Conservation (phyloP, 2,888 invertebrate species). For the Pollenia angustigena region DNA sequence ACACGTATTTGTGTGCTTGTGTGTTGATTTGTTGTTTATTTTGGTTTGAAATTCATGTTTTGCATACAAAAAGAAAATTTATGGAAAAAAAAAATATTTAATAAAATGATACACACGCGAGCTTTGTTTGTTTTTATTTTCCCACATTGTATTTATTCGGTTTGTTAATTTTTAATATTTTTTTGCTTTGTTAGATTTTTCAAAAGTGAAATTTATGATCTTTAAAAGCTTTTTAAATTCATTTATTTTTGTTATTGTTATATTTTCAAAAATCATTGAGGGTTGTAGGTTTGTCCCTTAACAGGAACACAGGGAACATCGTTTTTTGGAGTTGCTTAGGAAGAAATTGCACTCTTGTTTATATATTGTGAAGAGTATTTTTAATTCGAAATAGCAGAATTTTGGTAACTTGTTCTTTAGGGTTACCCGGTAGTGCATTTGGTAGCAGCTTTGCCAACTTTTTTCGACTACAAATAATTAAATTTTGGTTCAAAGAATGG, state of each 20-base stretch:
- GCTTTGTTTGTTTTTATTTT: slow-evolving; percentile 10
- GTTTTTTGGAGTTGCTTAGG: no score
- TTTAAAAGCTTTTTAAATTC: slow-evolving; percentile 23
- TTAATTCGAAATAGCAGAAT: no score
- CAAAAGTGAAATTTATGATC: slow-evolving; percentile 25
- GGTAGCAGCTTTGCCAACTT: no score
- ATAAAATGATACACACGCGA: background rate
- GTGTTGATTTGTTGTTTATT: slow-evolving; percentile 25
- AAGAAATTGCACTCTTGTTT: no score
- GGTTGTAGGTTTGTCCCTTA: no score
- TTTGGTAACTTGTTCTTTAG: no score
- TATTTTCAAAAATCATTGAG: no score
- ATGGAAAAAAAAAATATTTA: background rate
- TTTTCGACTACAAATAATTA: no score
- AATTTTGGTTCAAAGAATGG: no score
- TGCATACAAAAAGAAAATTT: slow-evolving; percentile 53
- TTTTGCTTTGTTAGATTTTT: background rate
- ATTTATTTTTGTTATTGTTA: background rate
- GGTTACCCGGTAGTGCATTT: no score
- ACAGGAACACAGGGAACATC: no score
- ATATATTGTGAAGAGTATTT: no score
- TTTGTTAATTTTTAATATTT: slow-evolving; percentile 42
- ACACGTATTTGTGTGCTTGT: background rate
- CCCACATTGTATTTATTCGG: background rate
- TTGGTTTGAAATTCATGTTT: slow-evolving; percentile 54